Percentiles rank a stretch among this genome's conserved stretches.
phyloP scores from a whole-genome alignment of 2,797 vertebrate species.

The Antennarius maculatus region DNA sequence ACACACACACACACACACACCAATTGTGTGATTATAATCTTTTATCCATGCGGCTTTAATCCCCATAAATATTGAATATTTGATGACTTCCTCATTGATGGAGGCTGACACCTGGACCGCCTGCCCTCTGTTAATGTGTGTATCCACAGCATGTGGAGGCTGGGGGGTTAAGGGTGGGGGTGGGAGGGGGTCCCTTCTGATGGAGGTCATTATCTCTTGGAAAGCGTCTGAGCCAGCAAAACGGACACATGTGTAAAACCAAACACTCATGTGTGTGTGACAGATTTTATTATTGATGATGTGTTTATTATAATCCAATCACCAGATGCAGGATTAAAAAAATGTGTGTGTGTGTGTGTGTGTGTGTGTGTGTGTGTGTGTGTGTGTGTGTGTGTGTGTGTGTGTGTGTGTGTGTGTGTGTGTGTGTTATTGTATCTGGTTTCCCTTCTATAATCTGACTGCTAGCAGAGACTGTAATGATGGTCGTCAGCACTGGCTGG shows the following conservation, averaged over 20 bases:
- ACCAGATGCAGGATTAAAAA: constrained; percentile 11
- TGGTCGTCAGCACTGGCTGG: constrained; percentile 82
- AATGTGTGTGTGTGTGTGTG: constrained; percentile 6
- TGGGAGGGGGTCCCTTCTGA: constrained; percentile 53
- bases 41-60: constrained; percentile 64
- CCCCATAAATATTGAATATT: constrained; percentile 78
- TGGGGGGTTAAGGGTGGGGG: constrained; percentile 38
- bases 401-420: constrained; percentile 14
- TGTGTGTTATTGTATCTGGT: constrained; percentile 42
- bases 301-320: constrained; percentile 38
- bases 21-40: constrained; percentile 60
- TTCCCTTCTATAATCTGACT: constrained; percentile 72
- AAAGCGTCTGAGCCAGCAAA: constrained; percentile 56
- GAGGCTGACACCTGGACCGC: constrained; percentile 72
- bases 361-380: constrained; percentile 9
- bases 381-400: constrained; percentile 7
- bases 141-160: constrained; percentile 19
- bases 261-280: constrained; percentile 29
- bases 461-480: constrained; percentile 78
- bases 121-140: constrained; percentile 39
- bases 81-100: constrained; percentile 78
- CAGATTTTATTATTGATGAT: constrained; percentile 46
- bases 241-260: constrained; percentile 33
- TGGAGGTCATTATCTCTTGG: constrained; percentile 40
- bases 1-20: background rate